phyloP scores from a whole-genome alignment of 2,797 vertebrate species.

The Gobionotothen gibberifrons region DNA sequence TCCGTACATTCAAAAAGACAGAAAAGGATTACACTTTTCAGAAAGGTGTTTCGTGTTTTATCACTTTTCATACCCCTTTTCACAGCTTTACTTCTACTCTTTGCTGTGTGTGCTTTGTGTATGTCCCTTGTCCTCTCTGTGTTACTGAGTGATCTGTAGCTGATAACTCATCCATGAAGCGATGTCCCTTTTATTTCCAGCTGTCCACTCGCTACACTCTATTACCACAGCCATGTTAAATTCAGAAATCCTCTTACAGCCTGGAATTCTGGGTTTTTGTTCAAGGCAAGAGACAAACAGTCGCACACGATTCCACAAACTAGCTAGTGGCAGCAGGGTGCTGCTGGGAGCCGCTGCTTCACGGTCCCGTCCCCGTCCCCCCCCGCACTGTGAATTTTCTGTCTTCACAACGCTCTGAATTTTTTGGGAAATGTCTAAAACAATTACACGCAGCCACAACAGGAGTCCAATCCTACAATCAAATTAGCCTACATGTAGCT shows the following conservation, averaged over 20 bases:
- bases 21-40: conserved; percentile 15
- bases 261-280: conserved; percentile 52
- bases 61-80: conserved; percentile 27
- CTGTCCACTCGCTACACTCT: conserved; percentile 61
- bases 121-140: conserved; percentile 18
- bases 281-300: conserved; percentile 24
- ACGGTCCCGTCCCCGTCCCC: too few species aligned
- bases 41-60: conserved; percentile 25
- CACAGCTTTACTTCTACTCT: too few species aligned
- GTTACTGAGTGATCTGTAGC: conserved; percentile 73
- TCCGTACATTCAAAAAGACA: conserved; percentile 19
- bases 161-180: conserved; percentile 71
- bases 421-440: too few species aligned
- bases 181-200: conserved; percentile 73
- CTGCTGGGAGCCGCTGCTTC: too few species aligned
- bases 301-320: conserved; percentile 3
- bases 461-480: too few species aligned
- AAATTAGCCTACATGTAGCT: too few species aligned
- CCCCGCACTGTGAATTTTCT: too few species aligned
- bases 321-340: too few species aligned
- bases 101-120: conserved; percentile 39
- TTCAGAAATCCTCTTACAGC: conserved; percentile 62
- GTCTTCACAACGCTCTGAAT: too few species aligned
- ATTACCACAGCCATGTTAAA: conserved; percentile 69
- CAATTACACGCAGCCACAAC: too few species aligned